Percentiles rank a stretch among this genome's conserved stretches.
Evolutionary conservation across 1,140 invertebrate genomes (phyloP).

Genomic region (Monomorium pharaonis): DNA sequence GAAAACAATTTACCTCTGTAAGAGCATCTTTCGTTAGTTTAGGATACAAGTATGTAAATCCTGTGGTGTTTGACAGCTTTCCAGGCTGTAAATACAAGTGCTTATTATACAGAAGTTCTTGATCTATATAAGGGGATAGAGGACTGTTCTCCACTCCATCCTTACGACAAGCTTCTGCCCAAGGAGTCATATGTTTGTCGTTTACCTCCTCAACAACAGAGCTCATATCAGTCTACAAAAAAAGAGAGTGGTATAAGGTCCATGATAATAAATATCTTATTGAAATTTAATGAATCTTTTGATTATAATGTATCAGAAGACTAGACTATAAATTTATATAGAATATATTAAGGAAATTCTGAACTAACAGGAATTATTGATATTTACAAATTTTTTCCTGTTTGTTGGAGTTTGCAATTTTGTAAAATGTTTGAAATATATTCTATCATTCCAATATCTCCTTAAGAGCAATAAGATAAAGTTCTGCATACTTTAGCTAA

Average conservation of each 20-base stretch:
- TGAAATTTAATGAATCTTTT: constrained; percentile 26
- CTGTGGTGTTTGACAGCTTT: constrained; percentile 87
- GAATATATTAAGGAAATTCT: too few relatives aligned
- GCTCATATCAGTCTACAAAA: constrained; percentile 88
- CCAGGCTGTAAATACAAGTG: constrained; percentile 91
- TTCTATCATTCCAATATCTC: too few relatives aligned
- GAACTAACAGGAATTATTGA: too few relatives aligned
- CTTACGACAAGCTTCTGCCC: constrained; percentile 93
- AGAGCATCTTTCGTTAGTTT: constrained; percentile 87
- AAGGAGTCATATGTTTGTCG: constrained; percentile 95
- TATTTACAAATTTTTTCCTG: too few relatives aligned
- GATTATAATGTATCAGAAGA: background rate
- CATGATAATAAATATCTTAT: background rate
- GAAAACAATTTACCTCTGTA: constrained; percentile 84
- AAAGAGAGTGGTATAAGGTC: background rate
- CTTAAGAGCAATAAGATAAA: constrained; percentile 17
- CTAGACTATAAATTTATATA: background rate
- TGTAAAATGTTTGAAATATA: too few relatives aligned
- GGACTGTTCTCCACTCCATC: constrained; percentile 93
- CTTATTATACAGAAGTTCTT: constrained; percentile 92
- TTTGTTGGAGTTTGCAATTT: too few relatives aligned
- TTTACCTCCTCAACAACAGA: constrained; percentile 94
- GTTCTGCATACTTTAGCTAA: constrained; percentile 89
- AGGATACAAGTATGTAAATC: constrained; percentile 87
- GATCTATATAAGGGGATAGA: constrained; percentile 93